Percentiles rank a stretch among this genome's conserved stretches.
These are phyloP conservation scores for Capitella teleta DNA, from an alignment of 1,140 invertebrate species.

Conservation along the genomic window DNA sequence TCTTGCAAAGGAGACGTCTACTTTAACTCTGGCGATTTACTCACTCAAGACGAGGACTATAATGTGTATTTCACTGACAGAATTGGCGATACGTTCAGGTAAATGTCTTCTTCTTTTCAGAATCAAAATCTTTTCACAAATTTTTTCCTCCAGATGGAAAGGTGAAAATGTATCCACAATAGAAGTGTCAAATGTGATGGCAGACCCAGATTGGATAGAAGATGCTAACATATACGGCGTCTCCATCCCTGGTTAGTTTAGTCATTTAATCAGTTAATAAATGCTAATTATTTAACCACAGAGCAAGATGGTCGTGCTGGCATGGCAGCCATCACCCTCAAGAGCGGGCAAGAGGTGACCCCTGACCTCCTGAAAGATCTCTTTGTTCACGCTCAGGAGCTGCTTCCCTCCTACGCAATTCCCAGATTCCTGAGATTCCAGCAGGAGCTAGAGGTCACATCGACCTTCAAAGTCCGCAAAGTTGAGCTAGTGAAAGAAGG, in stretches of 20 bases:
- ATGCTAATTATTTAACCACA: constrained; percentile 19
- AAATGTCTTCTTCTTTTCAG: background rate
- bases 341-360: constrained; percentile 16
- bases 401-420: constrained; percentile 70
- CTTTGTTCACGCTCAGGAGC: constrained; percentile 19
- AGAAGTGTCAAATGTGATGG: constrained; percentile 68
- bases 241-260: constrained; percentile 48
- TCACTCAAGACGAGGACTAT: constrained; percentile 32
- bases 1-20: constrained; percentile 24
- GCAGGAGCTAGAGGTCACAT: constrained; percentile 18
- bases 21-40: constrained; percentile 33
- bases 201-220: constrained; percentile 48
- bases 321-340: constrained; percentile 73
- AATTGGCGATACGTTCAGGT: constrained; percentile 40
- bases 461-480: constrained; percentile 22
- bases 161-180: constrained; percentile 97
- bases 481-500: constrained; percentile 77
- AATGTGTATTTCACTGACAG: constrained; percentile 39
- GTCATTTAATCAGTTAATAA: background rate
- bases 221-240: constrained; percentile 92
- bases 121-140: background rate
- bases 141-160: constrained; percentile 49
- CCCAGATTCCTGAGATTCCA: constrained; percentile 72
- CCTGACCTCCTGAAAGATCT: constrained; percentile 18
- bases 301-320: constrained; percentile 81